A percentile compares a stretch with the other conserved stretches of the same genome.
These are phyloP conservation scores for Habrosyne pyritoides DNA, from an alignment of 2,888 invertebrate species.

Conservation along the genomic window DNA sequence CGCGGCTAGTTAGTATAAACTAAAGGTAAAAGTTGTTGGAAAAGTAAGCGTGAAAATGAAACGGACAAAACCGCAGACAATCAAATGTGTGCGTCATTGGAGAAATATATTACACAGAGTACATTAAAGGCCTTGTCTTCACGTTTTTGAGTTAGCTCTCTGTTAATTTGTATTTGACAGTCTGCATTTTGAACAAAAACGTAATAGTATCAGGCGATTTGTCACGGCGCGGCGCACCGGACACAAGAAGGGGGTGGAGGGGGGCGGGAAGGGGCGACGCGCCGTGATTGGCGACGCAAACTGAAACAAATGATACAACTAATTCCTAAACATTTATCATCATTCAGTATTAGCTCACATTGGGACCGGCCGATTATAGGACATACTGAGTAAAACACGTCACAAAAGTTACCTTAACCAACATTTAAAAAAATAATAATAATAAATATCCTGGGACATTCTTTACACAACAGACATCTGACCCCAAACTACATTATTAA, in stretches of 20 bases:
- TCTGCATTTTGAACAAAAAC: slow-evolving; percentile 5
- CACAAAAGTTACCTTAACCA: too few species aligned
- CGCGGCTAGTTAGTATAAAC: too few species aligned
- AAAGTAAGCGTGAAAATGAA: background rate
- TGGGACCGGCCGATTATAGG: background rate
- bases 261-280: background rate
- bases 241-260: background rate
- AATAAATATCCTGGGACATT: too few species aligned
- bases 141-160: background rate
- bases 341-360: slow-evolving; percentile 37
- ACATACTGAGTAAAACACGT: too few species aligned
- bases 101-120: background rate
- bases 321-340: slow-evolving; percentile 60
- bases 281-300: slow-evolving; percentile 49
- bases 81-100: background rate
- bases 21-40: background rate
- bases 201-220: slow-evolving; percentile 2
- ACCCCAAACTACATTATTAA: too few species aligned
- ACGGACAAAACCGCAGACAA: background rate
- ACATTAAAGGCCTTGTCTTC: background rate
- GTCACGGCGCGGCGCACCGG: background rate
- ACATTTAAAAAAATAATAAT: too few species aligned
- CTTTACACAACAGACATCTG: too few species aligned
- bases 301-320: slow-evolving; percentile 59
- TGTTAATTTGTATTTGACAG: background rate